These are phyloP conservation scores for Grallaria varia DNA, from an alignment of 2,113 vertebrate species.

Conservation along the genomic window DNA sequence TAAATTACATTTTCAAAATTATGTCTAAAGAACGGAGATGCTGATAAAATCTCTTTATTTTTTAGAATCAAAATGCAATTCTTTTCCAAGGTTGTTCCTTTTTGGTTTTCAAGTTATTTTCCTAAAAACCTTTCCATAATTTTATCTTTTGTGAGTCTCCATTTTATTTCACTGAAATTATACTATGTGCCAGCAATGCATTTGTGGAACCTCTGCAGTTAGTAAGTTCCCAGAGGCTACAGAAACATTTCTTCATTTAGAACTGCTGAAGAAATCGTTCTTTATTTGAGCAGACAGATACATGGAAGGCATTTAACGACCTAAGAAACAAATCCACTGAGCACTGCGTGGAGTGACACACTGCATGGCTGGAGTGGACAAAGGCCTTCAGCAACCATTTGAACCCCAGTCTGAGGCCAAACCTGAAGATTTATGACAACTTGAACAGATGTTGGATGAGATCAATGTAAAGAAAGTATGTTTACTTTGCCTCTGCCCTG, in stretches of 20 bases:
- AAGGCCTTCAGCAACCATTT: background rate
- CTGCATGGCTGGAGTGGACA: background rate
- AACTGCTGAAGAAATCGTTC: background rate
- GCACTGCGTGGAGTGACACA: background rate
- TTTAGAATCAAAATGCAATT: background rate
- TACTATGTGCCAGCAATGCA: background rate
- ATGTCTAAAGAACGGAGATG: background rate
- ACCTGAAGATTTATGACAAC: background rate
- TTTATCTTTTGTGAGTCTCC: background rate
- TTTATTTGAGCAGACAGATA: background rate
- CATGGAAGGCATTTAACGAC: background rate
- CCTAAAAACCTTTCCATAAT: background rate
- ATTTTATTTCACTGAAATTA: background rate
- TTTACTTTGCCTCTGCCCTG: background rate
- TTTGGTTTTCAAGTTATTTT: background rate
- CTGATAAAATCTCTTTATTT: rapidly evolving
- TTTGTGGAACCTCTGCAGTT: background rate
- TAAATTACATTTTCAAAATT: background rate
- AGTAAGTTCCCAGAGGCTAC: background rate
- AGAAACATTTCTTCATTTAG: background rate
- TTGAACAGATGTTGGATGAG: background rate
- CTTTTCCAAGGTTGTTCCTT: background rate
- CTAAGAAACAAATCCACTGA: background rate
- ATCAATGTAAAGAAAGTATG: rapidly evolving
- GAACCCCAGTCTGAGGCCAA: background rate